These are phyloP conservation scores for Sericinus montela DNA, from an alignment of 2,888 invertebrate species.

Conservation along the genomic window DNA sequence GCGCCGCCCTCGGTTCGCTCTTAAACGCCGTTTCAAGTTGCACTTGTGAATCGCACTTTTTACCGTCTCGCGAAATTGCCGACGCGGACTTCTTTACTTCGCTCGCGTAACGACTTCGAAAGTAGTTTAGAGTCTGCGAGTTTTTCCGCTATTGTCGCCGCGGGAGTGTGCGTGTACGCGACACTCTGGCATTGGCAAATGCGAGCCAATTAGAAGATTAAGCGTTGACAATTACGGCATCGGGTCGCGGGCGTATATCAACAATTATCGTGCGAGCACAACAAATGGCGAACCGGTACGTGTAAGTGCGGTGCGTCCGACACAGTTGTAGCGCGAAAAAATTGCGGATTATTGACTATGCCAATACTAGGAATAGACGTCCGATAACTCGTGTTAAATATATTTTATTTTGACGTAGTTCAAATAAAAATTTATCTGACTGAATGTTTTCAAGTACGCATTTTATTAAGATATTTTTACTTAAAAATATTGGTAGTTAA, in stretches of 20 bases:
- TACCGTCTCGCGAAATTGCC: constrained; percentile 73
- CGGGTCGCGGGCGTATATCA: constrained; percentile 78
- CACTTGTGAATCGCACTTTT: constrained; percentile 79
- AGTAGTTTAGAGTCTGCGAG: constrained; percentile 19
- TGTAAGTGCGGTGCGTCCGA: constrained; percentile 48
- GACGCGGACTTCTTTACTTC: constrained; percentile 48
- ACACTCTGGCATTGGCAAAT: constrained; percentile 75
- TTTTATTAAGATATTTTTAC: not conserved
- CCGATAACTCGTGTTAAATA: not conserved
- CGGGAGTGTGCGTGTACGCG: constrained; percentile 42
- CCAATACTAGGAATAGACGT: constrained; percentile 4
- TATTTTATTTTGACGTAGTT: not conserved
- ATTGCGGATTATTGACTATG: constrained; percentile 10
- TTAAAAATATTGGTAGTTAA: too few species aligned
- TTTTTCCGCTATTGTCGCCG: constrained; percentile 49
- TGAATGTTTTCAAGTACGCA: not conserved
- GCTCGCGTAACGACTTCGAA: constrained; percentile 46
- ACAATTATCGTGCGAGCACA: constrained; percentile 77
- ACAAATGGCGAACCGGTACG: constrained; percentile 69
- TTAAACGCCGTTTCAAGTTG: constrained; percentile 78
- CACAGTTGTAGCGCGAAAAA: constrained; percentile 19
- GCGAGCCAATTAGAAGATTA: constrained; percentile 79
- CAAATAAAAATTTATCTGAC: not conserved
- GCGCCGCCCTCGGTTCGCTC: constrained; percentile 76
- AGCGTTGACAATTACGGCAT: constrained; percentile 77